Evolutionary conservation across 2,888 invertebrate species (phyloP).

Genomic region (Disparrhopalites patrizii): DNA sequence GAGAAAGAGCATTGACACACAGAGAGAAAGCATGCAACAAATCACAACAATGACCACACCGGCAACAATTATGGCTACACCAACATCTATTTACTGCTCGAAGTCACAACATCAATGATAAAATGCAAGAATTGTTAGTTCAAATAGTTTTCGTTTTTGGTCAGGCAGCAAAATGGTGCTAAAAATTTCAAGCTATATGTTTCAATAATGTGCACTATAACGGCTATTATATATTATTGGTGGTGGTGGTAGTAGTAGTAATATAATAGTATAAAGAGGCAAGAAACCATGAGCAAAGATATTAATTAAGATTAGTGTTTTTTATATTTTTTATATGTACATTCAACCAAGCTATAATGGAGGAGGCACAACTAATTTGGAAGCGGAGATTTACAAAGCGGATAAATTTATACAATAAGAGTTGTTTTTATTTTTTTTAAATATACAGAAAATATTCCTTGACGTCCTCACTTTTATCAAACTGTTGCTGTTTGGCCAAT

Average conservation of each 20-base stretch:
- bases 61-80: too few species aligned
- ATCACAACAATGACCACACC: too few species aligned
- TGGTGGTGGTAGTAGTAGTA: background rate
- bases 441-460: slow-evolving; percentile 28
- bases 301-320: background rate
- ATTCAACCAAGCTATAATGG: background rate
- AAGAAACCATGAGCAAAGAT: background rate
- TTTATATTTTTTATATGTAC: background rate
- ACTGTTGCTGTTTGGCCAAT: slow-evolving; percentile 48
- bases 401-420: background rate
- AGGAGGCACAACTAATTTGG: background rate
- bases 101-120: background rate
- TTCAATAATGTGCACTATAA: too few species aligned
- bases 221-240: too few species aligned
- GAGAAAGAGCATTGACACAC: too few species aligned
- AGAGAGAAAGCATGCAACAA: too few species aligned
- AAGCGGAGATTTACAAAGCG: background rate
- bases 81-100: too few species aligned
- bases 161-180: too few species aligned
- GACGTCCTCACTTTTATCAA: slow-evolving; percentile 49
- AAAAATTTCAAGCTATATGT: too few species aligned
- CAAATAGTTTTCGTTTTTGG: too few species aligned
- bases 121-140: too few species aligned
- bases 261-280: background rate
- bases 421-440: background rate